Evolutionary conservation across 2,888 invertebrate genomes (phyloP).

Genomic region (Ceriagrion tenellum): DNA sequence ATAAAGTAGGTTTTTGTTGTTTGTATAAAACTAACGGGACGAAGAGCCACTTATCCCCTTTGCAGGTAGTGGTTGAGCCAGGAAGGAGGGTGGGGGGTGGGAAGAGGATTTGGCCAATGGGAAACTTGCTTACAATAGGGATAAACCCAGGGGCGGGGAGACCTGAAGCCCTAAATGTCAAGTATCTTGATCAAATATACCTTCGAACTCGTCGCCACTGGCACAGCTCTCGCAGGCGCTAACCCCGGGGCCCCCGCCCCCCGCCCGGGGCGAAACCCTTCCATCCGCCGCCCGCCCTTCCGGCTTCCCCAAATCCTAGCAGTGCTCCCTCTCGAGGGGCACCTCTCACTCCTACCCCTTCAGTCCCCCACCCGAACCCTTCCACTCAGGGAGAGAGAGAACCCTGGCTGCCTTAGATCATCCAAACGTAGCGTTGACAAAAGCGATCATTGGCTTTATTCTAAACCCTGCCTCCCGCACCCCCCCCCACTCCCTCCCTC

Average conservation of each 20-base stretch:
- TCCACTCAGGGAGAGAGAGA: background rate
- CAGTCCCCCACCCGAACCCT: background rate
- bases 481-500: background rate
- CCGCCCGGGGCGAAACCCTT: background rate
- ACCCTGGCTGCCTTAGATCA: constrained; percentile 7
- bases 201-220: constrained; percentile 28
- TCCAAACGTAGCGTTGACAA: constrained; percentile 39
- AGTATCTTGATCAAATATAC: constrained; percentile 66
- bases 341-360: background rate
- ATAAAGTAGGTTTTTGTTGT: constrained; percentile 62
- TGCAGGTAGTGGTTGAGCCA: background rate
- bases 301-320: constrained; percentile 12
- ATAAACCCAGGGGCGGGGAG: constrained; percentile 23
- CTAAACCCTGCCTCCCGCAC: too few relatives aligned
- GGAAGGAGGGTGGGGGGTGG: background rate
- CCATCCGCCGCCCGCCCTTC: background rate
- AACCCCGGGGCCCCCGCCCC: background rate
- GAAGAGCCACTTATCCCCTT: background rate
- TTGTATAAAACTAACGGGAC: constrained; percentile 38
- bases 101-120: constrained; percentile 17
- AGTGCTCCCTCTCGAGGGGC: background rate
- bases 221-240: background rate
- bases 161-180: constrained; percentile 50
- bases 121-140: constrained; percentile 64
- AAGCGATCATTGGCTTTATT: constrained; percentile 62